These are phyloP conservation scores for Mola mola DNA, from an alignment of 2,113 vertebrate species.

Conservation along the genomic window DNA sequence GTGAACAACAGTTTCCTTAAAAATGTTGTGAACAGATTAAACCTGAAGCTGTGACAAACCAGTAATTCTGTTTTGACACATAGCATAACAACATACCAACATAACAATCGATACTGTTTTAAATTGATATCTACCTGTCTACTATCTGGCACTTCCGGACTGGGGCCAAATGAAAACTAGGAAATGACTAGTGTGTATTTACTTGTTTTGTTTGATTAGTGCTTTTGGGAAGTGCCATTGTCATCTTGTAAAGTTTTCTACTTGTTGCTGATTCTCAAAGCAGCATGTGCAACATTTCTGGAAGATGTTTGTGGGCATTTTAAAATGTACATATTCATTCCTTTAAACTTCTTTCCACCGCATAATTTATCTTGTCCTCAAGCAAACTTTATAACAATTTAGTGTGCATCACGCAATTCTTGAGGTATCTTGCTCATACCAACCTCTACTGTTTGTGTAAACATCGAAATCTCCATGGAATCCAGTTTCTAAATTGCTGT, in stretches of 20 bases:
- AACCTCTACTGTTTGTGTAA: neutral
- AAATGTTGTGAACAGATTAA: conserved; percentile 39
- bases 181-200: too few species aligned
- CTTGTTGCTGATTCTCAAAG: too few species aligned
- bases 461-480: neutral
- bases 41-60: neutral
- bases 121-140: neutral
- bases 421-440: neutral
- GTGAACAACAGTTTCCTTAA: neutral
- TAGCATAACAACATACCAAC: neutral
- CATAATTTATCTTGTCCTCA: neutral
- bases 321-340: neutral
- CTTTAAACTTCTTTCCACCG: neutral
- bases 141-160: neutral
- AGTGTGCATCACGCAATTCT: neutral
- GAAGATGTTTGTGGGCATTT: neutral
- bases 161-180: neutral
- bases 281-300: too few species aligned
- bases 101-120: neutral
- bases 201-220: neutral
- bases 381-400: neutral
- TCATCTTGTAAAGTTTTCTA: neutral
- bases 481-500: neutral
- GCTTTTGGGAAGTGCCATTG: neutral
- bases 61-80: neutral